Conservation (phyloP, 1,140 invertebrate genomes). For the Onthophagus taurus region DNA sequence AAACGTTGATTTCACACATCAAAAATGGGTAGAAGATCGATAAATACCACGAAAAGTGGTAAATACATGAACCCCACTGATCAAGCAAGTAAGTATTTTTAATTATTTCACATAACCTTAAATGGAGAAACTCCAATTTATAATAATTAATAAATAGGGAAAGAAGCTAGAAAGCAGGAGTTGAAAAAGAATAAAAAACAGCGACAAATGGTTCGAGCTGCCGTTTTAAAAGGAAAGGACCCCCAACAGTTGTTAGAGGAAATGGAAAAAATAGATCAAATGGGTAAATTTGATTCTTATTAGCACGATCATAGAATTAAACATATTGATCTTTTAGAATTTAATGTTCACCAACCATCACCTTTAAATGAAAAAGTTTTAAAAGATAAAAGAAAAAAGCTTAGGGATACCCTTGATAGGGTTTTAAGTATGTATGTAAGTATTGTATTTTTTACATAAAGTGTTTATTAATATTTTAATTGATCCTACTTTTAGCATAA, state of each 20-base stretch:
- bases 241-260: conserved; percentile 88
- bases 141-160: too few species aligned
- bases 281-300: conserved; percentile 58
- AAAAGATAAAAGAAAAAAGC: conserved; percentile 92
- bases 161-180: conserved; percentile 95
- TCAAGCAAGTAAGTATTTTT: conserved; percentile 80
- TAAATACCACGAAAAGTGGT: conserved; percentile 98
- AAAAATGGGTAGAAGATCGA: conserved; percentile 88
- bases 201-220: conserved; percentile 86
- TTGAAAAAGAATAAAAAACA: conserved; percentile 98
- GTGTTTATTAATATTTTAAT: neutral
- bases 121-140: conserved; percentile 12
- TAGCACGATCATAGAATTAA: neutral
- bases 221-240: conserved; percentile 98
- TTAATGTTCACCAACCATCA: conserved; percentile 86
- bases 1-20: neutral
- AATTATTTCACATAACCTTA: conserved; percentile 15
- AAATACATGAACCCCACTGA: conserved; percentile 99
- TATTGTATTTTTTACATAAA: conserved; percentile 36
- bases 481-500: conserved; percentile 59
- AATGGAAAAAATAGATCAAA: conserved; percentile 96
- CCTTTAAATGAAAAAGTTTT: conserved; percentile 93
- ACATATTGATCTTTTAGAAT: conserved; percentile 58
- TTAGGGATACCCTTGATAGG: conserved; percentile 89
- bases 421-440: conserved; percentile 95